Evolutionary conservation across 2,113 vertebrate genomes (phyloP), one percentile per base, ranked within the genome.

Genomic region (Microtus pennsylvanicus): DNA sequence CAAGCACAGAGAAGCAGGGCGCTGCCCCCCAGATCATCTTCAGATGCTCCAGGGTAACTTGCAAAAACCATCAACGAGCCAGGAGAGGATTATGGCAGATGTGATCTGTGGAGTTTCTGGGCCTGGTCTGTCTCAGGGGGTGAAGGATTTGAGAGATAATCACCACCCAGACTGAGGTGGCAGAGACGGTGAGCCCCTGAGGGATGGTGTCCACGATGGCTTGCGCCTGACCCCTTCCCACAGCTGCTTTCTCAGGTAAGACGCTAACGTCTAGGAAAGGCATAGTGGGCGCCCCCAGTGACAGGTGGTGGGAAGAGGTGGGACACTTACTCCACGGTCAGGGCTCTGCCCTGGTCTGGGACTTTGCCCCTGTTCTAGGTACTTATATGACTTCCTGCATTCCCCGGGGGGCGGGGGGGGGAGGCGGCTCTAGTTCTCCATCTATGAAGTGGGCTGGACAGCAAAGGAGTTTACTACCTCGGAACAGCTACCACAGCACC

Each of bases 21-120:
- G 96, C 72, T 52, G 96, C 97, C 90, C 21, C 97, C 91, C 93
- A 95, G 96, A 90, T 98, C 93, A 97, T 89, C 96, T 97, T 96
- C 96, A 93, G 97, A 97, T 72, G 89, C 90, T 95, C 94, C 87
- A 87, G 96, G 94, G 96, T 97, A 95, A 97, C 94, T 95, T 93
- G 85, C 89, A 94, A 95, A 97, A 97, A 92, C 1, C 91, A 97
- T 96, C 97, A 98, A 96, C 88, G 91, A 50, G 95, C 97, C 13
- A 30, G 96, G 80, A 98, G 93, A 94, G 78, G 96, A 96, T 95
- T 94, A 86, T 21, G 81, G 82, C 65, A 45, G 86, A 69, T 3
- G 8, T 65, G 47, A 93, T 28, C 88, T 38, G 80, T 76, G 76
- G 81, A 61, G 74, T 86, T 94, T 90, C 80, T 72, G 55, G 33